phyloP scores from a whole-genome alignment of 1,140 invertebrate species.

The Asbolus verrucosus region DNA sequence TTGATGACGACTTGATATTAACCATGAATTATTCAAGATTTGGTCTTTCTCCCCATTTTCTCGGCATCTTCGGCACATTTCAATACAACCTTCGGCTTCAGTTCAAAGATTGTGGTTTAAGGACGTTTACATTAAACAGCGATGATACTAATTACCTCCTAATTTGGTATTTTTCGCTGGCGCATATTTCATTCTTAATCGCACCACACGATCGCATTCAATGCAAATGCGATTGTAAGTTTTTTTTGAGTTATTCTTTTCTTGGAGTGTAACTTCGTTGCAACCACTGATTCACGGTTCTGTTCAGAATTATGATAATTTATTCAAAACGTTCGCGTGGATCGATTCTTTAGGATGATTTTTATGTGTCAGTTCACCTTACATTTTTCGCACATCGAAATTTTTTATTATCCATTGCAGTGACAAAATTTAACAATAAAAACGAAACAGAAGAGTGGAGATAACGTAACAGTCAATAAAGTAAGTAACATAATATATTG shows the following conservation, averaged over 20 bases:
- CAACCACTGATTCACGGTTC: neutral
- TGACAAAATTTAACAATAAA: neutral
- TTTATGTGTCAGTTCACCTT: neutral
- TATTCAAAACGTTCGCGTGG: neutral
- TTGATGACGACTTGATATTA: neutral
- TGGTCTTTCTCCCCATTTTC: neutral
- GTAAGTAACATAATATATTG: no score
- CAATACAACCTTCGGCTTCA: neutral
- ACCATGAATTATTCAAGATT: constrained; percentile 21
- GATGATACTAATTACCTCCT: constrained; percentile 19
- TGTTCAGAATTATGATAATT: neutral
- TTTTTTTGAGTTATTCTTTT: neutral
- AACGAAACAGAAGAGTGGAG: no score
- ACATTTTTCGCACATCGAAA: neutral
- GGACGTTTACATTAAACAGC: neutral
- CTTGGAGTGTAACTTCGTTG: neutral
- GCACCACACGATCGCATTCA: constrained; percentile 11
- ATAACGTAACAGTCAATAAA: no score
- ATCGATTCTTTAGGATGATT: neutral
- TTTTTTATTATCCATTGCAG: neutral
- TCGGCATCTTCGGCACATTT: no score
- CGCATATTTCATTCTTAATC: neutral
- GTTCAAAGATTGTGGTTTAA: neutral
- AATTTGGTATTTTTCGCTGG: neutral
- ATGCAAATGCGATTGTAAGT: constrained; percentile 17